A percentile compares a stretch with the other conserved stretches of the same genome.
Conservation (phyloP, 2,888 invertebrate species). For the Rotaria sp. region DNA sequence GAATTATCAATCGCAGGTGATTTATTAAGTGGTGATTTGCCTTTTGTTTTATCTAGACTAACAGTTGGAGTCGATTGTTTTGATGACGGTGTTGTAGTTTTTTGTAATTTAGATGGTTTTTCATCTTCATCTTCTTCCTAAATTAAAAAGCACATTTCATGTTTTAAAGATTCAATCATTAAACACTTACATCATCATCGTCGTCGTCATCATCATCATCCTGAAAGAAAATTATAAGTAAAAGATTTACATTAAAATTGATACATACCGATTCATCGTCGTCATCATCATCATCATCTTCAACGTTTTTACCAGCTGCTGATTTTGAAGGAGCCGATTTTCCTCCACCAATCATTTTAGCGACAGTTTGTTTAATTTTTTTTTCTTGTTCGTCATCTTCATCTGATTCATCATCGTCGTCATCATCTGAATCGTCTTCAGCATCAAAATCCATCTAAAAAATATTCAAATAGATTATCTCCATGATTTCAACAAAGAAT, state of each 20-base stretch:
- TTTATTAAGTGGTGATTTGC: background rate
- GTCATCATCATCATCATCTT: background rate
- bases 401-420: background rate
- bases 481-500: background rate
- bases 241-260: background rate
- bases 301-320: background rate
- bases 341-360: constrained; percentile 11
- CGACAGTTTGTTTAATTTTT: background rate
- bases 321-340: background rate
- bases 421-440: background rate
- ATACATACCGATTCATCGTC: background rate
- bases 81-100: background rate
- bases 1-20: background rate
- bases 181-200: background rate
- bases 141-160: too few species aligned
- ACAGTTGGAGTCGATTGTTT: background rate
- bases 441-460: background rate
- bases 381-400: constrained; percentile 19
- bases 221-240: background rate
- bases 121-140: too few species aligned
- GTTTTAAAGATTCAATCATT: too few species aligned
- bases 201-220: background rate
- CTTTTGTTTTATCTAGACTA: background rate
- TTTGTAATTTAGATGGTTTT: background rate
- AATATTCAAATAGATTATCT: background rate